These are phyloP conservation scores for Taphrorychus bicolor DNA, from an alignment of 2,888 invertebrate genomes.

Conservation along the genomic window DNA sequence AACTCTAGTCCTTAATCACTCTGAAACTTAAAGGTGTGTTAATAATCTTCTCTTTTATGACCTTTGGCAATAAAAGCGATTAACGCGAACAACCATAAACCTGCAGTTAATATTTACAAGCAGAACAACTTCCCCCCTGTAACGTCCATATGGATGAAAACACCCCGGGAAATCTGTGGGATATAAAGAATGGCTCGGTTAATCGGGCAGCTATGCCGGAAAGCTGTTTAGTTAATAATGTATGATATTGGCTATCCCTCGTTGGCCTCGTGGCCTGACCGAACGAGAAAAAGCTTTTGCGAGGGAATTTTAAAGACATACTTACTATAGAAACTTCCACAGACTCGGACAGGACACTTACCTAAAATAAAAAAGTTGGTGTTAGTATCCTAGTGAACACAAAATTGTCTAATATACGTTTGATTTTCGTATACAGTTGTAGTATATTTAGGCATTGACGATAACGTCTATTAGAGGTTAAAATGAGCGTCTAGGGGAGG, in stretches of 20 bases:
- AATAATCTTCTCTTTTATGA: not conserved
- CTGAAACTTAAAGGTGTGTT: too few relatives aligned
- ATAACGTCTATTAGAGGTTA: too few relatives aligned
- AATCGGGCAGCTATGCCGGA: slow-evolving; percentile 31
- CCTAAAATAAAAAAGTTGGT: not conserved
- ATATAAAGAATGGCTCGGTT: slow-evolving; percentile 36
- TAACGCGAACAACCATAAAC: too few relatives aligned
- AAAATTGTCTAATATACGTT: too few relatives aligned
- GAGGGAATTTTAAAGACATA: slow-evolving; percentile 2
- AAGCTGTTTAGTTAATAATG: slow-evolving; percentile 40
- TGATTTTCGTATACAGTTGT: too few relatives aligned
- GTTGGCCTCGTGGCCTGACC: slow-evolving; percentile 20
- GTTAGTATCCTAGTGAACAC: too few relatives aligned
- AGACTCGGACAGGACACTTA: not conserved
- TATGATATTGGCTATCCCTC: slow-evolving; percentile 36
- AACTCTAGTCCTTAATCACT: too few relatives aligned
- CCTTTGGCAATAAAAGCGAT: not conserved
- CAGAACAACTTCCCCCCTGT: not conserved
- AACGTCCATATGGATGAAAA: not conserved
- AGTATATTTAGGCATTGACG: too few relatives aligned
- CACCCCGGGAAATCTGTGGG: slow-evolving; percentile 14
- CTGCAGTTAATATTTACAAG: not conserved
- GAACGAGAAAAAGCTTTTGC: not conserved
- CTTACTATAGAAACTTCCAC: not conserved
- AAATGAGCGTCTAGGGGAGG: too few relatives aligned